phyloP scores from a whole-genome alignment of 92 coral and sea anemone species.

The Epizoanthus fatuus region DNA sequence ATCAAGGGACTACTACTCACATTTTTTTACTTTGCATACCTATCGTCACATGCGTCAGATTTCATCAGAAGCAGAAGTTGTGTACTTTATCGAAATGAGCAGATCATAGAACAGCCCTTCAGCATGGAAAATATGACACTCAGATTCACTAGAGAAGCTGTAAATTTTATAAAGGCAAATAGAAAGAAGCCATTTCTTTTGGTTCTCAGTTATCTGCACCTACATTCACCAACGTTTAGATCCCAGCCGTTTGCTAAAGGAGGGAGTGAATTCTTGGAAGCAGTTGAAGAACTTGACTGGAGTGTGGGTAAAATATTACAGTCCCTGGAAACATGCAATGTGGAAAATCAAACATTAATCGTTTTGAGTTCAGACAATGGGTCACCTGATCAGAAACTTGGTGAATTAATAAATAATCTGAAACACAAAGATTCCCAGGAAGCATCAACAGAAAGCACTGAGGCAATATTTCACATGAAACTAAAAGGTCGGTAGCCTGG shows the following conservation, averaged over 20 bases:
- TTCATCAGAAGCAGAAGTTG: constrained; percentile 83
- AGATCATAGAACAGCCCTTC: constrained; percentile 90
- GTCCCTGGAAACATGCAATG: constrained; percentile 44
- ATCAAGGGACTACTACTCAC: background rate
- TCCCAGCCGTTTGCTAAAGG: constrained; percentile 72
- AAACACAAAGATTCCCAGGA: background rate
- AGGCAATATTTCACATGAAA: background rate
- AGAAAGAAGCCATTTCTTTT: constrained; percentile 79
- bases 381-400: constrained; percentile 15
- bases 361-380: constrained; percentile 90
- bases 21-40: constrained; percentile 25
- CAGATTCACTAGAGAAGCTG: constrained; percentile 88
- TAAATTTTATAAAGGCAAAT: constrained; percentile 67
- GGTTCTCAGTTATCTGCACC: constrained; percentile 77
- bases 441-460: background rate
- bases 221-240: constrained; percentile 77
- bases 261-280: constrained; percentile 56
- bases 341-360: constrained; percentile 76
- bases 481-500: background rate
- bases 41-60: constrained; percentile 44
- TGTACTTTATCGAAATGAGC: constrained; percentile 76
- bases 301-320: constrained; percentile 87
- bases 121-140: constrained; percentile 82
- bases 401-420: background rate
- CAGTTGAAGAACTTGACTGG: constrained; percentile 91